phyloP scores from a whole-genome alignment of 2,797 vertebrate genomes.

The Phataginus tetradactyla region DNA sequence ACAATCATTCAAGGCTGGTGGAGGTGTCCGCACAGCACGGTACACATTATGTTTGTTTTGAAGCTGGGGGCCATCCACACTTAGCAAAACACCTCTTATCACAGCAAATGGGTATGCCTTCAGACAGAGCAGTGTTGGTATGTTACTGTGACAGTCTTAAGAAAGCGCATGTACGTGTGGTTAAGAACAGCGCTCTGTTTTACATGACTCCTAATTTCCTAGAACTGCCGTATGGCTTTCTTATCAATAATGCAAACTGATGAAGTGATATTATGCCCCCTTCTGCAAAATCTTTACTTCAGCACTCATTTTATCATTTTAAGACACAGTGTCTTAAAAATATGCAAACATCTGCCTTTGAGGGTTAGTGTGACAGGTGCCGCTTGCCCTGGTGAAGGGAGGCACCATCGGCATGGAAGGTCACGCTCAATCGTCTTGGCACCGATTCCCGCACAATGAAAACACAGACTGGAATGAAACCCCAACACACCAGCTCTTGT shows the following conservation, averaged over 20 bases:
- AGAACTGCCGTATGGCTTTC: not conserved
- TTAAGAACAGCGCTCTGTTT: not conserved
- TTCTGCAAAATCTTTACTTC: slow-evolving; percentile 7
- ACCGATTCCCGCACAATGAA: slow-evolving; percentile 48
- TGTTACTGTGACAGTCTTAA: not conserved
- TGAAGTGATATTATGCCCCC: not conserved
- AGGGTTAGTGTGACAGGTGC: not conserved
- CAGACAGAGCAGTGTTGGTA: not conserved
- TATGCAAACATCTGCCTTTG: slow-evolving; percentile 46
- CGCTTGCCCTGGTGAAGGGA: not conserved
- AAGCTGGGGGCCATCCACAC: not conserved
- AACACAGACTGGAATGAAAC: slow-evolving; percentile 25
- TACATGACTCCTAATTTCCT: not conserved
- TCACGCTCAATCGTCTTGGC: not conserved
- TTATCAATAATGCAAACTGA: not conserved
- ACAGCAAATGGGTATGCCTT: not conserved
- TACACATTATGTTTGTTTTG: not conserved
- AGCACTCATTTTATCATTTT: not conserved
- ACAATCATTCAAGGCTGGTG: not conserved
- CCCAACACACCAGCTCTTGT: not conserved
- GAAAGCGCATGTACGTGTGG: not conserved
- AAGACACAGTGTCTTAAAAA: slow-evolving; percentile 14
- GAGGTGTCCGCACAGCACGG: not conserved
- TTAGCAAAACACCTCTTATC: not conserved
- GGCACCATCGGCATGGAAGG: slow-evolving; percentile 39